A percentile compares a stretch with the other conserved stretches of the same genome.
Conservation (phyloP, 2,888 invertebrate species). For the Hesperia comma region DNA sequence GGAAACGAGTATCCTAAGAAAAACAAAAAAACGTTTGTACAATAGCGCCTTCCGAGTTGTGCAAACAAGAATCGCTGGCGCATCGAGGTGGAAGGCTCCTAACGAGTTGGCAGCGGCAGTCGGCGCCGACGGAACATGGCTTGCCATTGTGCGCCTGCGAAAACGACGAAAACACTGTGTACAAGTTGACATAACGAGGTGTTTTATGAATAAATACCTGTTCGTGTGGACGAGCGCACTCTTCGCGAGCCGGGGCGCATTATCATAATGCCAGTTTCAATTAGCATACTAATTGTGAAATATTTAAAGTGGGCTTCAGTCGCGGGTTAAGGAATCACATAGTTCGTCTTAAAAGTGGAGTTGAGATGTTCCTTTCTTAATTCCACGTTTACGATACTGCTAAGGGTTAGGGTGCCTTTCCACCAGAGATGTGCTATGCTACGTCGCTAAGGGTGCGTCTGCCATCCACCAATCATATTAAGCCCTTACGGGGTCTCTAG, state of each 20-base stretch:
- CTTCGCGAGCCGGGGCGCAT: background rate
- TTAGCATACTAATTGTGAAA: too few species aligned
- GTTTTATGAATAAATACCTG: slow-evolving; percentile 47
- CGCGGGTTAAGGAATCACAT: too few species aligned
- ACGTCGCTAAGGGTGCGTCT: too few species aligned
- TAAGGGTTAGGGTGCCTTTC: too few species aligned
- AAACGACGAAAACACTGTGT: slow-evolving; percentile 42
- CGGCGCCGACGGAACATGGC: slow-evolving; percentile 40
- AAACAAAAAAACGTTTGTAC: slow-evolving; percentile 29
- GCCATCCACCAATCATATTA: too few species aligned
- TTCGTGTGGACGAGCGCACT: slow-evolving; percentile 8
- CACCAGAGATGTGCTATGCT: too few species aligned
- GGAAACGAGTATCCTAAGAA: slow-evolving; percentile 18
- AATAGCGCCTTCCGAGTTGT: slow-evolving; percentile 35
- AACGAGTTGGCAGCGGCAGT: slow-evolving; percentile 55
- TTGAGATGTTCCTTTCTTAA: too few species aligned
- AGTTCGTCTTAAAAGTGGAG: too few species aligned
- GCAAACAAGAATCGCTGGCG: slow-evolving; percentile 47
- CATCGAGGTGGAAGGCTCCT: slow-evolving; percentile 53
- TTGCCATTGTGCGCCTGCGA: slow-evolving; percentile 48
- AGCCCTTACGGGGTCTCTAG: too few species aligned
- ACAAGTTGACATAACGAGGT: slow-evolving; percentile 48
- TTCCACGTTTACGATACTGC: too few species aligned
- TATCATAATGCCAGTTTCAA: background rate
- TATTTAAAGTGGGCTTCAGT: too few species aligned